phyloP scores from a whole-genome alignment of 2,888 invertebrate genomes.

The Stenotaenia linearis region DNA sequence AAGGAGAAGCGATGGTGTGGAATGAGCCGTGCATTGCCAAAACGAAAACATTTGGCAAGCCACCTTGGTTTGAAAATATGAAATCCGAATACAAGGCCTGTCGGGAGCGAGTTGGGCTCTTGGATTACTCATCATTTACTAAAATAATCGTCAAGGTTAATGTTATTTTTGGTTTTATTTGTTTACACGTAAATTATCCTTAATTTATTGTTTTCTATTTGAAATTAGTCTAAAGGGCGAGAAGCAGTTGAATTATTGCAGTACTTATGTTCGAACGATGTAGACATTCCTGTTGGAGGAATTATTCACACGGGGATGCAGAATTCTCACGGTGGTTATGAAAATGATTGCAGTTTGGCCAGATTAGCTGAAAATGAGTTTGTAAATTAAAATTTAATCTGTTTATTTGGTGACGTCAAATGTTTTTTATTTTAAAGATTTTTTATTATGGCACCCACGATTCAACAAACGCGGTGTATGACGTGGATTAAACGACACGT shows the following conservation, averaged over 20 bases:
- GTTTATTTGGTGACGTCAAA: background rate
- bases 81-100: conserved; percentile 87
- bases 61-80: conserved; percentile 86
- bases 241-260: conserved; percentile 87
- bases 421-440: conserved; percentile 59
- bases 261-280: conserved; percentile 90
- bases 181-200: background rate
- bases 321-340: conserved; percentile 88
- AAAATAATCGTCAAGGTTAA: conserved; percentile 87
- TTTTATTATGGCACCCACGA: conserved; percentile 97
- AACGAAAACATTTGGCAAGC: conserved; percentile 82
- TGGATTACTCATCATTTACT: conserved; percentile 95
- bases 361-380: conserved; percentile 82
- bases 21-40: conserved; percentile 56
- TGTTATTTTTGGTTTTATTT: background rate
- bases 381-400: conserved; percentile 43
- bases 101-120: conserved; percentile 81
- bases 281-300: conserved; percentile 85
- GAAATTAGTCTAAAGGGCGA: conserved; percentile 66
- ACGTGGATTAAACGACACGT: conserved; percentile 79
- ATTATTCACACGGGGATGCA: conserved; percentile 98
- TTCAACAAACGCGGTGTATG: conserved; percentile 85
- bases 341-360: conserved; percentile 94
- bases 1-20: conserved; percentile 29
- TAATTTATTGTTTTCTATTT: conserved; percentile 28